Percentiles rank a stretch among this genome's conserved stretches.
Evolutionary conservation across 1,140 invertebrate species (phyloP).

Genomic region (Atta texana): DNA sequence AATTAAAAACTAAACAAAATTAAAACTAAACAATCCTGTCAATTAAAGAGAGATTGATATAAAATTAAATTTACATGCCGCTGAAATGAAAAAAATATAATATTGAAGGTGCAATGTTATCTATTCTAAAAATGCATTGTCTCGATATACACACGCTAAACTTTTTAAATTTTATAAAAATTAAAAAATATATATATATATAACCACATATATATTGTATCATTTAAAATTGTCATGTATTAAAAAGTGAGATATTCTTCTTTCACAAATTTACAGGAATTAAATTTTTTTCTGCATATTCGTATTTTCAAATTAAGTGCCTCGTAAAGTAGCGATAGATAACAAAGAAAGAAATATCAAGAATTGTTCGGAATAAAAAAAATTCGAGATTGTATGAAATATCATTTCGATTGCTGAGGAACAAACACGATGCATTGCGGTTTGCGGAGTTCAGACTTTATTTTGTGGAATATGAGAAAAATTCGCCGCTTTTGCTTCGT

Average conservation of each 20-base stretch:
- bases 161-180: conserved; percentile 3
- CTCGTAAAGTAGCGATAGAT: not conserved
- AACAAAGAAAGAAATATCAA: conserved; percentile 3
- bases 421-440: not conserved
- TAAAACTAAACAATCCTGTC: not conserved
- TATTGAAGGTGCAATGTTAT: not conserved
- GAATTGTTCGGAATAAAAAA: conserved; percentile 12
- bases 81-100: conserved; percentile 1
- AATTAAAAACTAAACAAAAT: too few species aligned
- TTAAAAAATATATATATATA: not conserved
- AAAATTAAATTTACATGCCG: not conserved
- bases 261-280: not conserved
- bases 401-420: not conserved
- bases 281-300: not conserved
- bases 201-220: not conserved
- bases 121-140: not conserved
- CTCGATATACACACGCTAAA: not conserved
- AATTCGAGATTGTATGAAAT: not conserved
- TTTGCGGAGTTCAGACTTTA: conserved; percentile 21
- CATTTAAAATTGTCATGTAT: not conserved
- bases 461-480: conserved; percentile 32
- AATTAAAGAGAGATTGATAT: not conserved
- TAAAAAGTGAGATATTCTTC: not conserved
- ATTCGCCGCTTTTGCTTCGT: conserved; percentile 29
- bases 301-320: not conserved